These are phyloP conservation scores for Carpatolechia fugitivella DNA, from an alignment of 2,888 invertebrate genomes.

Conservation along the genomic window DNA sequence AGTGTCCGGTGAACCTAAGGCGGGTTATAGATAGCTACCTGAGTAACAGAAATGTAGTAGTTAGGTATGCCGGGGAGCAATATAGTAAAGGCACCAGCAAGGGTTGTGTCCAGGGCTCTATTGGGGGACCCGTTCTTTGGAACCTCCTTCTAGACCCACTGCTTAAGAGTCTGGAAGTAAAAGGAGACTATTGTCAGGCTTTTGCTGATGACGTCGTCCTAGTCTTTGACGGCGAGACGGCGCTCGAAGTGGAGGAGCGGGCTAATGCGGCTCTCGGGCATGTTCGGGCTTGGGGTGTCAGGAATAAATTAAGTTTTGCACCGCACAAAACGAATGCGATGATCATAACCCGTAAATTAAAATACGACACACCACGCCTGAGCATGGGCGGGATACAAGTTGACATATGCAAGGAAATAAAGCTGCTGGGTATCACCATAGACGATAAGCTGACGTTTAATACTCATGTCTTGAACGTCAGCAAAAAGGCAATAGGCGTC, in stretches of 20 bases:
- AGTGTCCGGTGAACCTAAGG: background rate
- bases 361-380: background rate
- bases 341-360: background rate
- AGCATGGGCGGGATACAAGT: slow-evolving; percentile 12
- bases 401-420: slow-evolving; percentile 11
- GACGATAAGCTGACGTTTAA: slow-evolving; percentile 15
- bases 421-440: slow-evolving; percentile 18
- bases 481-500: background rate
- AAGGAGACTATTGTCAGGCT: too few relatives aligned
- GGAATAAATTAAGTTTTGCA: background rate
- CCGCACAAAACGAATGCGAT: background rate
- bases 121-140: background rate
- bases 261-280: slow-evolving; percentile 12
- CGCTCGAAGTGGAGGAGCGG: background rate
- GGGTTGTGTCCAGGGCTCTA: slow-evolving; percentile 14
- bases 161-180: background rate
- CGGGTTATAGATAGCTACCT: background rate
- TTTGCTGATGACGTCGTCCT: background rate
- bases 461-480: background rate
- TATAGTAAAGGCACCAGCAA: background rate
- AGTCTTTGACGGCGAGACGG: slow-evolving; percentile 9
- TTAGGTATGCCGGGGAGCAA: slow-evolving; percentile 3
- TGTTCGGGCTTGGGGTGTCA: slow-evolving; percentile 8
- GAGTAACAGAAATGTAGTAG: background rate
- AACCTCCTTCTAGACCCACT: background rate